Conservation (phyloP, 2,888 invertebrate genomes). For the Tortricodes alternella region DNA sequence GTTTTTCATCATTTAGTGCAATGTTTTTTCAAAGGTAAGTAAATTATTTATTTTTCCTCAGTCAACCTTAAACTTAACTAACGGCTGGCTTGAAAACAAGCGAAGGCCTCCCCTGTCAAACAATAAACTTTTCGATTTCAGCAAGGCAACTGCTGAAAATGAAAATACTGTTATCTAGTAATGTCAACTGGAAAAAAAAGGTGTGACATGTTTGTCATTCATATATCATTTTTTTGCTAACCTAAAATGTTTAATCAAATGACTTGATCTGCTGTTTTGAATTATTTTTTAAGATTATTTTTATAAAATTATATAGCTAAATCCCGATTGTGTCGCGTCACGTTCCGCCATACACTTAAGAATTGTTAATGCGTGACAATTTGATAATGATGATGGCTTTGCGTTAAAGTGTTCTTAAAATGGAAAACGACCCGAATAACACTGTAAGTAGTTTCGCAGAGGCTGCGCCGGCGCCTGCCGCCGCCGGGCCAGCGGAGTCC, state of each 20-base stretch:
- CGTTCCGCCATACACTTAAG: constrained; percentile 55
- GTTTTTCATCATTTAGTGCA: too few species aligned
- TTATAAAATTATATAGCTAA: constrained; percentile 75
- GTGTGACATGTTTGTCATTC: constrained; percentile 80
- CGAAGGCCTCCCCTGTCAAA: constrained; percentile 38
- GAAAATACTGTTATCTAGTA: constrained; percentile 77
- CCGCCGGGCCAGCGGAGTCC: not conserved
- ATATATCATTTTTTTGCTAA: constrained; percentile 81
- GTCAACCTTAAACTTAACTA: constrained; percentile 10
- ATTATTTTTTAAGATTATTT: constrained; percentile 77
- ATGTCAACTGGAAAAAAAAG: constrained; percentile 82
- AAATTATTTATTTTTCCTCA: not conserved
- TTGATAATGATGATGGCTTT: constrained; percentile 70
- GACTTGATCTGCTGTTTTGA: constrained; percentile 78
- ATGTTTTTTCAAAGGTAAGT: too few species aligned
- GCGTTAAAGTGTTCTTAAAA: constrained; percentile 68
- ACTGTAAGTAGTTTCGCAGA: constrained; percentile 67
- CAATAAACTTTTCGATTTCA: constrained; percentile 61
- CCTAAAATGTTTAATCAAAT: constrained; percentile 83
- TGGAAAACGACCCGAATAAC: constrained; percentile 81
- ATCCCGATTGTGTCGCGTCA: constrained; percentile 76
- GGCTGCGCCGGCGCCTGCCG: not conserved
- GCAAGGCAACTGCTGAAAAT: constrained; percentile 72
- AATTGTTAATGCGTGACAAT: constrained; percentile 69
- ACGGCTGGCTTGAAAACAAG: constrained; percentile 18